Conservation (phyloP, 2,888 invertebrate genomes). For the Ennomos erosarius region DNA sequence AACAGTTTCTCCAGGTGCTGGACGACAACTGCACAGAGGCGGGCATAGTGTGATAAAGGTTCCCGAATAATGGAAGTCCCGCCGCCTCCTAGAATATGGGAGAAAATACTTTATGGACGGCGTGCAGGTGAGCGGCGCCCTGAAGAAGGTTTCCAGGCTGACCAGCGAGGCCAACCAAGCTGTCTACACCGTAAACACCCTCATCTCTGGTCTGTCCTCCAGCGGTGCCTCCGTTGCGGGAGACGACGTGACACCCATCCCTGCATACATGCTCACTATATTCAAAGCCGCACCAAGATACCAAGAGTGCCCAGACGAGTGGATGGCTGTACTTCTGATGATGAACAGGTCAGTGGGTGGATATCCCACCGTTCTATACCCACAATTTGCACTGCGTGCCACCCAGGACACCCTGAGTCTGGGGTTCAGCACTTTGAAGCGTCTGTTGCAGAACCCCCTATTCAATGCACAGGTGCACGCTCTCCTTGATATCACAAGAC, state of each 20-base stretch:
- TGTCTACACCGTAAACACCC: background rate
- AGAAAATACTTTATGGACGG: slow-evolving; percentile 9
- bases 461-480: no score
- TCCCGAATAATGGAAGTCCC: slow-evolving; percentile 8
- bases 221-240: no score
- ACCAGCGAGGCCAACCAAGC: slow-evolving; percentile 6
- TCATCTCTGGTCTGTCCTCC: background rate
- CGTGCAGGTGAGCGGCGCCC: slow-evolving; percentile 2
- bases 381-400: no score
- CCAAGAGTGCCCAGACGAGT: no score
- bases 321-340: no score
- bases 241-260: background rate
- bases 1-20: slow-evolving; percentile 4
- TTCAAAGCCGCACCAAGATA: no score
- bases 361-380: no score
- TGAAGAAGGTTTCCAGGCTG: background rate
- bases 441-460: no score
- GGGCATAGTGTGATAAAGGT: slow-evolving; percentile 11
- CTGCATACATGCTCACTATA: background rate
- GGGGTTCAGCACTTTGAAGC: no score
- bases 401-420: no score
- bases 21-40: slow-evolving; percentile 3
- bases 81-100: slow-evolving; percentile 10
- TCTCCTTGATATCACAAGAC: no score
- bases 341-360: no score